Conservation (phyloP, 2,113 vertebrate species). For the Neoarius graeffei region DNA sequence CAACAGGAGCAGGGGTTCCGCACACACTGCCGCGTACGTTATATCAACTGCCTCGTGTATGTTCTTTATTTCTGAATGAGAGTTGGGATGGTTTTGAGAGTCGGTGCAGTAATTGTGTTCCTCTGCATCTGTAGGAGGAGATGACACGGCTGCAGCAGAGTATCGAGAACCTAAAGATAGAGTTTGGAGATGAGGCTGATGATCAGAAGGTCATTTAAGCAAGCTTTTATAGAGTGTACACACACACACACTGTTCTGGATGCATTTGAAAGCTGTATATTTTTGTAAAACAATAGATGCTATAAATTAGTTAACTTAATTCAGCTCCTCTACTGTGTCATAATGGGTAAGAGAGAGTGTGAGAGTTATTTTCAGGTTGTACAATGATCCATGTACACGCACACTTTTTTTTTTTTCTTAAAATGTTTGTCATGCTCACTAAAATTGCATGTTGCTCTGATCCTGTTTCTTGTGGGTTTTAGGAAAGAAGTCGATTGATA, state of each 20-base stretch:
- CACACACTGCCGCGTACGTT: slow-evolving; percentile 89
- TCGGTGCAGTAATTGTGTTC: not conserved
- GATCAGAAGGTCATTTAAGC: slow-evolving; percentile 79
- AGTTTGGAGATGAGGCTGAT: slow-evolving; percentile 69
- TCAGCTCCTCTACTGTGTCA: not conserved
- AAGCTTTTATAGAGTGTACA: not conserved
- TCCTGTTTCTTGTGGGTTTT: slow-evolving; percentile 2
- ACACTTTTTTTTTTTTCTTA: not conserved
- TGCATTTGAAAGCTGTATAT: not conserved
- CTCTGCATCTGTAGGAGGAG: slow-evolving; percentile 81
- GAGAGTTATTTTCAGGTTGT: not conserved
- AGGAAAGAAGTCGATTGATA: slow-evolving; percentile 85
- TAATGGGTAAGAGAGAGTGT: not conserved
- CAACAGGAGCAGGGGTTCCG: slow-evolving; percentile 93
- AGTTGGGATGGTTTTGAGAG: not conserved
- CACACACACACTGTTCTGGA: not conserved
- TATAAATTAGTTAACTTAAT: not conserved
- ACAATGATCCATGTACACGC: not conserved
- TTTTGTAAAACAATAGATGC: not conserved
- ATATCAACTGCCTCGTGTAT: not conserved
- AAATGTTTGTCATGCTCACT: not conserved
- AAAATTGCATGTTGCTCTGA: not conserved
- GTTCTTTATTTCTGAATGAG: not conserved
- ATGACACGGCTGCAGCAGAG: slow-evolving; percentile 88
- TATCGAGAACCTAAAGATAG: slow-evolving; percentile 82